These are phyloP conservation scores for Eupsittula cactorum DNA, from an alignment of 2,113 vertebrate species.

Conservation along the genomic window DNA sequence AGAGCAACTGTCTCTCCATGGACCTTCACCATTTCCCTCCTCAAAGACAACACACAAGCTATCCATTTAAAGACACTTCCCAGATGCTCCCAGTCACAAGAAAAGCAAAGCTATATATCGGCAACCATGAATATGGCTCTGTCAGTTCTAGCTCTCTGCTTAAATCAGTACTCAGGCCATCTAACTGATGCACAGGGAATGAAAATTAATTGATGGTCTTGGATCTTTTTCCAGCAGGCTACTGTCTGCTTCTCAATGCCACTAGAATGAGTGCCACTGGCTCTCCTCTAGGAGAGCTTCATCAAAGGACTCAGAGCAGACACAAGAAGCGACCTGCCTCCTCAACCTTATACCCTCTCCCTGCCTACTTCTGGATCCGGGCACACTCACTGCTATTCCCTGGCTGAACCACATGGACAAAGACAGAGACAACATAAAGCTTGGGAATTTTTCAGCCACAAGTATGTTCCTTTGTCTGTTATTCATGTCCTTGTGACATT, in stretches of 20 bases:
- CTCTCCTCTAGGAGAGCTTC: background rate
- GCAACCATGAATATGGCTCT: background rate
- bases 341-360: background rate
- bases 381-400: background rate
- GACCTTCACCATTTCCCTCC: background rate
- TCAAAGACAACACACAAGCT: background rate
- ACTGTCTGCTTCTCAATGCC: rapidly evolving
- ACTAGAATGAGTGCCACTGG: background rate
- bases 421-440: background rate
- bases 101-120: background rate
- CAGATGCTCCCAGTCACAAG: background rate
- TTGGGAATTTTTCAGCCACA: background rate
- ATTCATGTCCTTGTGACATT: background rate
- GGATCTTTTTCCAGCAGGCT: constrained; percentile 25
- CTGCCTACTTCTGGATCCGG: background rate
- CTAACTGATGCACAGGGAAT: background rate
- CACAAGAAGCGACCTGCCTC: background rate
- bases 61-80: background rate
- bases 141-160: background rate
- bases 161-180: background rate
- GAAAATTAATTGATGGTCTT: background rate
- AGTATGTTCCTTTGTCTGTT: background rate
- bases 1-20: background rate
- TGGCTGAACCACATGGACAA: background rate
- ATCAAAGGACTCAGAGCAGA: background rate